Evolutionary conservation across 2,113 vertebrate genomes (phyloP).

Genomic region (Zapus hudsonius): DNA sequence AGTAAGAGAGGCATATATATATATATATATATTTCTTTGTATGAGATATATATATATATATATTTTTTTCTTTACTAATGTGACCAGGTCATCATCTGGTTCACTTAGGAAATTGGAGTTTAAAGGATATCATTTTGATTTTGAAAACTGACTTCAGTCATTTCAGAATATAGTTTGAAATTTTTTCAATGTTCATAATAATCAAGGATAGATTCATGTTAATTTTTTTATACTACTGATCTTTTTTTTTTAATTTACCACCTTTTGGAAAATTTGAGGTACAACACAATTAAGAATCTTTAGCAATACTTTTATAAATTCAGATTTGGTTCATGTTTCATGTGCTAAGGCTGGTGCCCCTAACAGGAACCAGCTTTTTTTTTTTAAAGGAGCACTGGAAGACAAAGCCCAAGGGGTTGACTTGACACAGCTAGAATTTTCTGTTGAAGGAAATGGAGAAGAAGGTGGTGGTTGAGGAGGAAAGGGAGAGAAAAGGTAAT

Average conservation of each 20-base stretch:
- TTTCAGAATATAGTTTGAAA: neutral
- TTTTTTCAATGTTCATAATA: neutral
- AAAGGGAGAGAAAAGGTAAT: no score
- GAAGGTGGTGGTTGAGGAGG: no score
- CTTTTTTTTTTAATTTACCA: no score
- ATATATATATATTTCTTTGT: no score
- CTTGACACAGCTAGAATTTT: neutral
- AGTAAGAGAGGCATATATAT: neutral
- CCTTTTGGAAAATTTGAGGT: neutral
- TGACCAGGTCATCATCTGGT: neutral
- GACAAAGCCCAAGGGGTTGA: no score
- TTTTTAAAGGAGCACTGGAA: neutral
- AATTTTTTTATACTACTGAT: neutral
- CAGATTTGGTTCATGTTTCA: neutral
- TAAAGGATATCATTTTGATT: neutral
- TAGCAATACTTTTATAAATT: neutral
- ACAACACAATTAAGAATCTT: neutral
- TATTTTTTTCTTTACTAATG: neutral
- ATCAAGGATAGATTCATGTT: neutral
- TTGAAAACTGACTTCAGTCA: neutral
- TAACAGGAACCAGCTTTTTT: no score
- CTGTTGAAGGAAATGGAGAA: neutral
- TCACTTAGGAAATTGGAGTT: neutral
- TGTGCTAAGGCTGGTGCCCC: neutral
- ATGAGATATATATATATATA: no score